Percentiles rank a stretch among this genome's conserved stretches.
phyloP scores from a whole-genome alignment of 2,888 invertebrate genomes.

The Ariolimax columbianus region DNA sequence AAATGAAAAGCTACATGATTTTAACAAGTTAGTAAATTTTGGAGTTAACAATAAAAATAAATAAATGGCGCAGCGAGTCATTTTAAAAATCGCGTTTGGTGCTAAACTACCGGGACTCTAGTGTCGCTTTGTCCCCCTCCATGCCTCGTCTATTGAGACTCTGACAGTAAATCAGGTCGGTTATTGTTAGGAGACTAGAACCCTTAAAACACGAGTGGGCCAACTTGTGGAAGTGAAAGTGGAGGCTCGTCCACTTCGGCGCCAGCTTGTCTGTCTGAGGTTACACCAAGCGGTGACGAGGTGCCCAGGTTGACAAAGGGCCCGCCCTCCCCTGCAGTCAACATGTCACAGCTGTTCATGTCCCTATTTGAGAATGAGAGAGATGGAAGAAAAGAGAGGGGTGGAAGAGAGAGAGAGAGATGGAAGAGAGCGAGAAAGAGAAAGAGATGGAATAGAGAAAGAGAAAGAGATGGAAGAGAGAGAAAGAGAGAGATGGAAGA shows the following conservation, averaged over 20 bases:
- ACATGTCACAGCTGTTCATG: constrained; percentile 19
- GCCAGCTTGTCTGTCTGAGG: constrained; percentile 22
- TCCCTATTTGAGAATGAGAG: not conserved
- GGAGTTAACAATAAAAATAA: no score
- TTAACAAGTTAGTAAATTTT: no score
- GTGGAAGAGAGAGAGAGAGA: no score
- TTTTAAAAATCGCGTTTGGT: not conserved
- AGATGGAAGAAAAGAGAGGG: no score
- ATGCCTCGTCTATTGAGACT: not conserved
- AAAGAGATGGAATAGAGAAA: no score
- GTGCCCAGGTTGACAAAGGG: constrained; percentile 29
- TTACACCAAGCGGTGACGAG: not conserved
- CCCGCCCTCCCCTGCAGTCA: constrained; percentile 18
- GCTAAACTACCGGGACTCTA: not conserved
- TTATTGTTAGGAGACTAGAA: not conserved
- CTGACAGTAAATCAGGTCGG: not conserved
- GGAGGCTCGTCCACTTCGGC: not conserved
- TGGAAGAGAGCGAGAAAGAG: no score
- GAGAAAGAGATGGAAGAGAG: no score
- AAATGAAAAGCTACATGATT: no score
- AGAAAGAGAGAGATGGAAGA: not conserved
- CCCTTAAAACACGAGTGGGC: not conserved
- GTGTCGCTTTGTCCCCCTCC: not conserved
- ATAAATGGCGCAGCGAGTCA: not conserved
- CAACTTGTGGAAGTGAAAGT: not conserved